Base-by-base conservation (phyloP, 2,113 vertebrate genomes). In the Rhinoderma darwinii region DNA sequence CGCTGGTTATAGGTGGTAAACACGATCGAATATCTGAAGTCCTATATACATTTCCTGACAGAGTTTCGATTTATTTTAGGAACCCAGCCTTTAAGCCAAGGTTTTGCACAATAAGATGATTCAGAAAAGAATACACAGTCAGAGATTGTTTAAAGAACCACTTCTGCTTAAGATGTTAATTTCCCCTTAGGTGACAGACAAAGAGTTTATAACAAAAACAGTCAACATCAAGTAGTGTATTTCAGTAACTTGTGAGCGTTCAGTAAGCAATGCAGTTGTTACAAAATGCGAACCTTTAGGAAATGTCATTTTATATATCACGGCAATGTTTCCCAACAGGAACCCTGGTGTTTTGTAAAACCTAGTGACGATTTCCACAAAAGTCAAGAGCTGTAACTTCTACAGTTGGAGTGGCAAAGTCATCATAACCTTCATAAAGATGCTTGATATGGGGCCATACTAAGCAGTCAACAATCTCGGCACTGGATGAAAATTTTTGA, bases 41-140 rank as follows among this genome's bases (percentile, higher is more conserved):
- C 44, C 27, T 32, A 78, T 54, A 27, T 74, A 41, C 44, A 27
- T 75, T 75, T n/a, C 73, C 41, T 27, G 17, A n/a, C 22, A 76
- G 22, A 30, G 74, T 47, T 25, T 76, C 7, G n/a, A 43, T 43
- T 47, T 76, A 76, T 44, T 75, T 75, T 75, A 75, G 41, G 41
- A 47, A 14, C 18, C 41, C 68, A 37, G 68, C 68, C 20, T 39
- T 39, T 35, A 72, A 72, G 68, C 68, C 15, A 18, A 68, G 32
- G 66, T 15, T 20, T 70, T 37, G 32, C 66, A 37, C 22, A 76
- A 76, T 50, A 50, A 44, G 25, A n/a, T 30, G 68, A 72, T 72
- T 72, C 68, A 72, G 6, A 39, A 70, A 76, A 43, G 47, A 37
- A 76, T 76, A n/a, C 47, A 18, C 41, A 76, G 73, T 44, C 73